Evolutionary conservation across 2,888 invertebrate species (phyloP).

Genomic region (Melieria crassipennis): DNA sequence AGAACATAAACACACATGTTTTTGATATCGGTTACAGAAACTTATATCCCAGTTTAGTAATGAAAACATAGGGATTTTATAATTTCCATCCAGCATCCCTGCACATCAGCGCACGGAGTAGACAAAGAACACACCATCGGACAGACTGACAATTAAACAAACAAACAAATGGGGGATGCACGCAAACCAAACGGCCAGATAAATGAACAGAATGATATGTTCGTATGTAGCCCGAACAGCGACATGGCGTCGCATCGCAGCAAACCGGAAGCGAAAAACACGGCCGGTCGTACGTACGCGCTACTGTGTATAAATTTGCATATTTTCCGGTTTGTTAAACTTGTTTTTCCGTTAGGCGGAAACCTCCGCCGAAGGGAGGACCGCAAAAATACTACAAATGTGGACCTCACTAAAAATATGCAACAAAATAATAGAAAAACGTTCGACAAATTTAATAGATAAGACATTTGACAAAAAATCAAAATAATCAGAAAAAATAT

Average conservation of each 20-base stretch:
- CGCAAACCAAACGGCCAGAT: too few species aligned
- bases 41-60: too few species aligned
- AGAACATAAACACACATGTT: not conserved
- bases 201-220: too few species aligned
- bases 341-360: conserved; percentile 36
- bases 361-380: not conserved
- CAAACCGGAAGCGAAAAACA: too few species aligned
- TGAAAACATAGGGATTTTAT: too few species aligned
- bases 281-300: not conserved
- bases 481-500: too few species aligned
- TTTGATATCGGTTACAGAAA: not conserved
- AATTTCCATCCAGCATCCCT: too few species aligned
- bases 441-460: conserved; percentile 21
- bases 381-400: not conserved
- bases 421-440: conserved; percentile 23
- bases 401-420: conserved; percentile 15
- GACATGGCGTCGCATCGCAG: too few species aligned
- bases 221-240: too few species aligned
- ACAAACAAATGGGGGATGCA: not conserved
- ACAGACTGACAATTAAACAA: not conserved
- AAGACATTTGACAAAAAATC: conserved; percentile 16
- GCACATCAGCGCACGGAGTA: too few species aligned
- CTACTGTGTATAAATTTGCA: conserved; percentile 37
- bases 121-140: not conserved
- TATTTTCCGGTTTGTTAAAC: conserved; percentile 42